Evolutionary conservation across 2,888 invertebrate species (phyloP).

Genomic region (Agrochola lychnidis): DNA sequence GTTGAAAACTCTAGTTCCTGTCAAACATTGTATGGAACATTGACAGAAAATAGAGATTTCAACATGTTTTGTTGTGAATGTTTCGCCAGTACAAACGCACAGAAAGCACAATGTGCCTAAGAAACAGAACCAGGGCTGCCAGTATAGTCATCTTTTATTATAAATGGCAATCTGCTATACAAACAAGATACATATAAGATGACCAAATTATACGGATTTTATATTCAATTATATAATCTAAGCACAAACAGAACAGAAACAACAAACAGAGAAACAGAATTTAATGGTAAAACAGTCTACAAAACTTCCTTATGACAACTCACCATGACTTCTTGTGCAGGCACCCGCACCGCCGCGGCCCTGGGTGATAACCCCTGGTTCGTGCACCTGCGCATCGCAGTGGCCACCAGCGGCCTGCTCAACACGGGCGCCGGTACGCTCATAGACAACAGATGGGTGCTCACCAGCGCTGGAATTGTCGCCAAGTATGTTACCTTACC

Average conservation of each 20-base stretch:
- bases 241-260: no score
- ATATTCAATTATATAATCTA: neutral
- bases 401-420: conserved; percentile 72
- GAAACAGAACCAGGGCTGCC: neutral
- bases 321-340: conserved; percentile 38
- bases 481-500: conserved; percentile 66
- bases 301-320: neutral
- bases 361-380: conserved; percentile 79
- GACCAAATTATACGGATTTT: neutral
- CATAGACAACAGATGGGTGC: conserved; percentile 74
- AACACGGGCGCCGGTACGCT: conserved; percentile 77
- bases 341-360: conserved; percentile 55
- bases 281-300: neutral
- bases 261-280: neutral
- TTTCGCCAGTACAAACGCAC: no score
- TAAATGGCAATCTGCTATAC: neutral
- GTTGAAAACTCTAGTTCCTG: no score
- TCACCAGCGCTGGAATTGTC: conserved; percentile 75
- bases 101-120: neutral
- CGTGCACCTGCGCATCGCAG: conserved; percentile 81
- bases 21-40: no score
- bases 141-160: neutral
- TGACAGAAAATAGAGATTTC: no score
- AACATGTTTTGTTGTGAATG: no score
- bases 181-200: neutral